Evolutionary conservation across 2,113 vertebrate species (phyloP).

Genomic region (Chaetodon auriga): DNA sequence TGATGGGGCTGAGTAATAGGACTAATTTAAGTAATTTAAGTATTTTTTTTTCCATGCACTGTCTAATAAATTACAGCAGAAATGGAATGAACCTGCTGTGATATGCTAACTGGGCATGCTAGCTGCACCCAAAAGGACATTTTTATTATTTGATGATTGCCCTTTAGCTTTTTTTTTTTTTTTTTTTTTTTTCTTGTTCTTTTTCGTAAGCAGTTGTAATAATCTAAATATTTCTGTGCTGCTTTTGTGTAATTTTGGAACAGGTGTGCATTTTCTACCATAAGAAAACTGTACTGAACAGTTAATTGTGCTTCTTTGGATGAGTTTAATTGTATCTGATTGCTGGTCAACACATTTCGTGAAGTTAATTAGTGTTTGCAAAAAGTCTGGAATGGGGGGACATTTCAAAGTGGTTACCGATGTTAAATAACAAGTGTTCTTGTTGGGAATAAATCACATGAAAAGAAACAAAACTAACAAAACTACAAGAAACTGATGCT

Average conservation of each 20-base stretch:
- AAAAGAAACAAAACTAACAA: no score
- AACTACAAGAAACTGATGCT: no score
- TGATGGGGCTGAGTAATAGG: neutral
- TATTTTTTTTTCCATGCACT: neutral
- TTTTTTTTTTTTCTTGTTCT: no score
- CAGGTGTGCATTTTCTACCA: neutral
- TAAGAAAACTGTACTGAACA: neutral
- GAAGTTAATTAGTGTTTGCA: no score
- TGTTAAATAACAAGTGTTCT: no score
- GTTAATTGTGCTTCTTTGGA: neutral
- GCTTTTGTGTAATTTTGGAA: no score
- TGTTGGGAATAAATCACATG: no score
- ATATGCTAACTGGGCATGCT: constrained; percentile 14
- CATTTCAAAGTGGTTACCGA: no score
- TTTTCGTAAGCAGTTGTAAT: neutral
- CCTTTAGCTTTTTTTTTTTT: no score
- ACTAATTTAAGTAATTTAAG: neutral
- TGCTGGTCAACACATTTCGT: no score
- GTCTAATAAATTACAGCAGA: constrained; percentile 22
- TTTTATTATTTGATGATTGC: neutral
- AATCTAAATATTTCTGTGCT: neutral
- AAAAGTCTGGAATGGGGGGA: no score
- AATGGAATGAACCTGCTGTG: constrained; percentile 37
- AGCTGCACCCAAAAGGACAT: constrained; percentile 1
- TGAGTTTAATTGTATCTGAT: neutral